Evolutionary conservation across 2,888 invertebrate species (phyloP).

Genomic region (Tipula helvola): DNA sequence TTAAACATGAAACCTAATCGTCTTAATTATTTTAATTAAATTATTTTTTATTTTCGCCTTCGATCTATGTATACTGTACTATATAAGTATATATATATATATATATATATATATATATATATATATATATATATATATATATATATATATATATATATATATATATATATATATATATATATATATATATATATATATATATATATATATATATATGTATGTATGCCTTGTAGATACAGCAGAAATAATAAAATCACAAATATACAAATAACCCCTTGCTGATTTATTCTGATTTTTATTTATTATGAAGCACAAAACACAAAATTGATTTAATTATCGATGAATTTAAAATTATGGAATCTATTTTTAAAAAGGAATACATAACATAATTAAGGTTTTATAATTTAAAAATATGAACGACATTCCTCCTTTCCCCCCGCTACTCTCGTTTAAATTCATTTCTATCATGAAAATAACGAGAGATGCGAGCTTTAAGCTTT

Average conservation of each 20-base stretch:
- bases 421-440: neutral
- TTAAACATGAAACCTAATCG: neutral
- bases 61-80: neutral
- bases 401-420: neutral
- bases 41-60: neutral
- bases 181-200: no score
- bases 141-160: no score
- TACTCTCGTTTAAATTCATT: neutral
- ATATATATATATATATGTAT: neutral
- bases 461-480: neutral
- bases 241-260: neutral
- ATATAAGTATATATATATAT: no score
- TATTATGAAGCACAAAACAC: neutral
- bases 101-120: no score
- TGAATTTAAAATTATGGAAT: neutral
- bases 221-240: no score
- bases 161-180: no score
- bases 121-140: no score
- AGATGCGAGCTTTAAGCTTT: neutral
- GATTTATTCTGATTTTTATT: neutral
- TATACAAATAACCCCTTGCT: neutral
- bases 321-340: neutral
- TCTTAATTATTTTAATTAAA: neutral
- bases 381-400: neutral
- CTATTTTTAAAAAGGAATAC: neutral